Percentiles rank a stretch among this genome's conserved stretches.
Evolutionary conservation across 2,797 vertebrate genomes (phyloP).

Genomic region (Lateolabrax maculatus): DNA sequence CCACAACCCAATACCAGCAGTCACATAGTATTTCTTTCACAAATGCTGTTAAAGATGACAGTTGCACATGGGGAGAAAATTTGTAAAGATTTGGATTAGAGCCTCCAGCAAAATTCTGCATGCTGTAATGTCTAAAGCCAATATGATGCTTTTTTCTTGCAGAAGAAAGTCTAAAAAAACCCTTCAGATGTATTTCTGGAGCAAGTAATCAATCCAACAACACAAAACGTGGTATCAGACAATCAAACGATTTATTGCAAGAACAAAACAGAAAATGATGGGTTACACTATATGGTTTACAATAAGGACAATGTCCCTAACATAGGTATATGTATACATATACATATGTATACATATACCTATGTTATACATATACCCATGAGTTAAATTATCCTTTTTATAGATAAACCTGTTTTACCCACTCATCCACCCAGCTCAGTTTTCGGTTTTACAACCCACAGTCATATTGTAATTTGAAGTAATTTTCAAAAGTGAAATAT

Average conservation of each 20-base stretch:
- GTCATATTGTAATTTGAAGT: slow-evolving; percentile 33
- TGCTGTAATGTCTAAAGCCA: background rate
- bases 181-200: background rate
- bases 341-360: too few relatives aligned
- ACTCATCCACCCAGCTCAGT: slow-evolving; percentile 7
- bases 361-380: too few relatives aligned
- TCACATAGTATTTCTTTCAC: background rate
- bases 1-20: background rate
- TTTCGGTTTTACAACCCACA: slow-evolving; percentile 19
- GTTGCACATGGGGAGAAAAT: background rate
- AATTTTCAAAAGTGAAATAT: slow-evolving; percentile 53
- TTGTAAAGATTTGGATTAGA: background rate
- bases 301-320: background rate
- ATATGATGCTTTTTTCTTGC: background rate
- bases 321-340: too few relatives aligned
- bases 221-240: slow-evolving; percentile 4
- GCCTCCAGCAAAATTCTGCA: background rate
- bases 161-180: background rate
- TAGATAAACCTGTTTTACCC: slow-evolving; percentile 12
- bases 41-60: background rate
- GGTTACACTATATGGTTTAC: background rate
- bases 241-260: slow-evolving; percentile 20
- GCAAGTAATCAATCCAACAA: slow-evolving; percentile 6
- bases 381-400: slow-evolving; percentile 9
- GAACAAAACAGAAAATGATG: background rate